These are phyloP conservation scores for Polietes domitor DNA, from an alignment of 2,888 invertebrate species.

Conservation along the genomic window DNA sequence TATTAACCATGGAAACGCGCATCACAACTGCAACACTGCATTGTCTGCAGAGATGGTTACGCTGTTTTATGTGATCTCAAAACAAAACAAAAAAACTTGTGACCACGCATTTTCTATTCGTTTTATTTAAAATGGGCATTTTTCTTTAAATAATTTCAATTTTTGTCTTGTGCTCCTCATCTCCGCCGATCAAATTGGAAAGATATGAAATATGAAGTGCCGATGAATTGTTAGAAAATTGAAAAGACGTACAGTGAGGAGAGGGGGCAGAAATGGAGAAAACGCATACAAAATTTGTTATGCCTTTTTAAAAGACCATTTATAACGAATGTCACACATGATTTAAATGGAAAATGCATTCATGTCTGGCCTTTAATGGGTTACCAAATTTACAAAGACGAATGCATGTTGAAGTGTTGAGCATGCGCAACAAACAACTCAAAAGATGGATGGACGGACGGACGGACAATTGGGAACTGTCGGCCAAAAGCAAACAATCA, in stretches of 20 bases:
- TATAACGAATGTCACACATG: conserved; percentile 60
- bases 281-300: conserved; percentile 44
- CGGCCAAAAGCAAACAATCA: conserved; percentile 17
- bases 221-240: conserved; percentile 60
- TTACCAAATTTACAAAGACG: neutral
- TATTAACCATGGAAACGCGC: conserved; percentile 11
- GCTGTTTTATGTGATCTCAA: neutral
- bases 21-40: conserved; percentile 4
- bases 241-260: neutral
- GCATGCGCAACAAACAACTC: conserved; percentile 46
- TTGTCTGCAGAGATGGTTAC: neutral
- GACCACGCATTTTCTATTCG: conserved; percentile 59
- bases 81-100: too few relatives aligned
- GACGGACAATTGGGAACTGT: neutral
- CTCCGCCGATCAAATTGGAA: conserved; percentile 41
- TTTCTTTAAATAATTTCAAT: conserved; percentile 31
- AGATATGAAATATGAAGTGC: conserved; percentile 63
- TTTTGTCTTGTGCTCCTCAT: conserved; percentile 19
- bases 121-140: neutral
- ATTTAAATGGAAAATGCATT: conserved; percentile 38
- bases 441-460: neutral
- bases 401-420: conserved; percentile 31
- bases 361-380: neutral
- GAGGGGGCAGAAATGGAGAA: neutral
- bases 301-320: conserved; percentile 60